Percentiles rank a stretch among this genome's conserved stretches.
phyloP scores from a whole-genome alignment of 1,140 invertebrate genomes.

The Drosophila ohnishii region DNA sequence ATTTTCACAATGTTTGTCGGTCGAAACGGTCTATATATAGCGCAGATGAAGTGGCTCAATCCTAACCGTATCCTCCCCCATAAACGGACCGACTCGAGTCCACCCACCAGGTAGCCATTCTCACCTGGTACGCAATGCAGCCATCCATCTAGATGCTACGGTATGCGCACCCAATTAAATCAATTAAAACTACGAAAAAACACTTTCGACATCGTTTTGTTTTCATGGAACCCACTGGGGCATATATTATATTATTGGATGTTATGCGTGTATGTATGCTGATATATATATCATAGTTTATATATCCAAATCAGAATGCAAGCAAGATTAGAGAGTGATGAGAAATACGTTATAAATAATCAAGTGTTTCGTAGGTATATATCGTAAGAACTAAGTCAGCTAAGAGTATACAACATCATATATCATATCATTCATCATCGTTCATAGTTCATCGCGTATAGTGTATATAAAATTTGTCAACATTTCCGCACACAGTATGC shows the following conservation, averaged over 20 bases:
- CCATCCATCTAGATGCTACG: conserved; percentile 24
- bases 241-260: conserved; percentile 79
- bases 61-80: conserved; percentile 4
- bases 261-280: conserved; percentile 55
- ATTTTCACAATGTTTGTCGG: conserved; percentile 64
- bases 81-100: conserved; percentile 17
- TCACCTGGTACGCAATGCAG: conserved; percentile 22
- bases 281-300: conserved; percentile 27
- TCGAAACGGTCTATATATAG: conserved; percentile 65
- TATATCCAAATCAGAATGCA: conserved; percentile 50
- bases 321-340: conserved; percentile 46
- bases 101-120: conserved; percentile 33
- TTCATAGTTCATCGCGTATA: conserved; percentile 29
- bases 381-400: conserved; percentile 71
- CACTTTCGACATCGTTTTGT: conserved; percentile 49
- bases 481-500: conserved; percentile 42
- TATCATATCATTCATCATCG: conserved; percentile 49
- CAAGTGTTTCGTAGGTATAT: conserved; percentile 68
- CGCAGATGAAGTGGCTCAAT: conserved; percentile 63
- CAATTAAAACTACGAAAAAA: conserved; percentile 50
- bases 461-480: conserved; percentile 41
- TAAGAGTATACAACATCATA: conserved; percentile 72
- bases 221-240: conserved; percentile 79
- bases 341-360: conserved; percentile 56
- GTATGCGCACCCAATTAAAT: conserved; percentile 65